Evolutionary conservation across 2,113 vertebrate species (phyloP).

Genomic region (Limanda limanda): DNA sequence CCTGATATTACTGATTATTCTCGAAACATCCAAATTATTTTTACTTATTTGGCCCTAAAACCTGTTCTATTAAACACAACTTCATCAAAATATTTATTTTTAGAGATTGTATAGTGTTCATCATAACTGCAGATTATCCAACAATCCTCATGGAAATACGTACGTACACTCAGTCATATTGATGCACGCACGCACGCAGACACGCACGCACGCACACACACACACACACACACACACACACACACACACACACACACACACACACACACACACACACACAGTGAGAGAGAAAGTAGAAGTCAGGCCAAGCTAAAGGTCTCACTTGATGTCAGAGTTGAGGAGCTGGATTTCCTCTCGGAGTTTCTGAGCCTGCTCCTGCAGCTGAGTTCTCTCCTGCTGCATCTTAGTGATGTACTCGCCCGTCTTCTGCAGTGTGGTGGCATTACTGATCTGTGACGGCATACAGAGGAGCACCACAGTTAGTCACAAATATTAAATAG

Average conservation of each 20-base stretch:
- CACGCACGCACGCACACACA: neutral
- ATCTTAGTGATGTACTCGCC: slow-evolving; percentile 94
- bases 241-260: neutral
- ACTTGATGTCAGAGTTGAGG: slow-evolving; percentile 95
- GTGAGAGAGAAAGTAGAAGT: neutral
- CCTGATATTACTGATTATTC: too few relatives aligned
- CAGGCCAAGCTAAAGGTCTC: slow-evolving; percentile 41
- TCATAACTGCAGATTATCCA: too few relatives aligned
- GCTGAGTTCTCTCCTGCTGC: slow-evolving; percentile 91
- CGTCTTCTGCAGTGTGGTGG: slow-evolving; percentile 95
- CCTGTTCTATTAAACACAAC: too few relatives aligned
- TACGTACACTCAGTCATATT: too few relatives aligned
- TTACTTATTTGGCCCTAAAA: too few relatives aligned
- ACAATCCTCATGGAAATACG: too few relatives aligned
- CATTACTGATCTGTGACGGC: slow-evolving; percentile 91
- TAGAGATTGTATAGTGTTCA: too few relatives aligned
- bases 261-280: neutral
- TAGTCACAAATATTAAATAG: neutral
- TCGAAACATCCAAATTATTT: too few relatives aligned
- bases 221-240: neutral
- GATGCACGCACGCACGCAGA: neutral
- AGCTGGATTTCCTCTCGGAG: slow-evolving; percentile 91
- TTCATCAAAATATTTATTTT: too few relatives aligned
- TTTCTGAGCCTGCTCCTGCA: slow-evolving; percentile 92
- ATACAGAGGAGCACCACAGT: slow-evolving; percentile 5